These are phyloP conservation scores for Cheilosia grossa DNA, from an alignment of 2,888 invertebrate genomes.

Conservation along the genomic window DNA sequence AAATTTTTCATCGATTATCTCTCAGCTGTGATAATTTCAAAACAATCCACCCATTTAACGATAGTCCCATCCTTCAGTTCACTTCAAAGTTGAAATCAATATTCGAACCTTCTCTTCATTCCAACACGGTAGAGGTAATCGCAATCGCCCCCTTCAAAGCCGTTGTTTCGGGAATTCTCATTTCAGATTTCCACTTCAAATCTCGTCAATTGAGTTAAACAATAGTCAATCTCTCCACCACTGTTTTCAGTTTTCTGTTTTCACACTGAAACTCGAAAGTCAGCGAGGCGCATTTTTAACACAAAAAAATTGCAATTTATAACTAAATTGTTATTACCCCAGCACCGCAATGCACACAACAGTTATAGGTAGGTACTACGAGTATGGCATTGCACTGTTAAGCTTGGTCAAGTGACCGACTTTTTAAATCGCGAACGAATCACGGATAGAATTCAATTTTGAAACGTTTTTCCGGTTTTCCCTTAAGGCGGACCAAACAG, in stretches of 20 bases:
- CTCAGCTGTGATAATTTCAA: too few species aligned
- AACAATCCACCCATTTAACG: too few species aligned
- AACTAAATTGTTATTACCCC: conserved; percentile 7
- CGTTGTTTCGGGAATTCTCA: not conserved
- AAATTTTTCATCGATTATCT: too few species aligned
- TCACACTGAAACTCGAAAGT: not conserved
- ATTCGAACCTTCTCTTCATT: too few species aligned
- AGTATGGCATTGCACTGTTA: not conserved
- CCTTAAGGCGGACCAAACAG: not conserved
- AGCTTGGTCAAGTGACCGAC: conserved; percentile 51
- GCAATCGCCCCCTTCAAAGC: too few species aligned
- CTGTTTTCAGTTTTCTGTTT: not conserved
- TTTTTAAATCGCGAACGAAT: conserved; percentile 30
- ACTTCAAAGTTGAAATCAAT: too few species aligned
- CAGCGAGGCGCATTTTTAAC: not conserved
- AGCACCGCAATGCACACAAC: not conserved
- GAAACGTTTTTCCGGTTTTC: conserved; percentile 19
- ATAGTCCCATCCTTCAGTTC: too few species aligned
- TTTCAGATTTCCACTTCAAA: not conserved
- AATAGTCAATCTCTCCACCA: not conserved
- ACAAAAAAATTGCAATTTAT: conserved; percentile 3
- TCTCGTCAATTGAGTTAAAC: not conserved
- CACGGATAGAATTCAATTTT: conserved; percentile 56
- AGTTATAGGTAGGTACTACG: not conserved
- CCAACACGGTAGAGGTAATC: too few species aligned